phyloP scores from a whole-genome alignment of 2,797 vertebrate genomes.

The Pipistrellus nathusii region DNA sequence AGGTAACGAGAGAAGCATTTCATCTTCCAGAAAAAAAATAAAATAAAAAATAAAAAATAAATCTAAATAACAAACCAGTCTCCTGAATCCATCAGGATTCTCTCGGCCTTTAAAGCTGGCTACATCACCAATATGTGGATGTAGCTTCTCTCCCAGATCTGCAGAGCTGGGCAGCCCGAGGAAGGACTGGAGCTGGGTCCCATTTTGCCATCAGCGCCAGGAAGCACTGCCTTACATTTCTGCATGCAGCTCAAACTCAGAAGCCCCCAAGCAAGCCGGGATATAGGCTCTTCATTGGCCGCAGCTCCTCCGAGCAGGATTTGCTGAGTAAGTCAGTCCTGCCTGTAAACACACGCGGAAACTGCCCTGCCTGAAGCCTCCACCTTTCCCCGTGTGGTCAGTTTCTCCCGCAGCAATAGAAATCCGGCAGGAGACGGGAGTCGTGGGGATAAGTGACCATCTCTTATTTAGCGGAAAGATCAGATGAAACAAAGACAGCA shows the following conservation, averaged over 20 bases:
- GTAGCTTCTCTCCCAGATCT: constrained; percentile 76
- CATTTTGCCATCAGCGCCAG: constrained; percentile 85
- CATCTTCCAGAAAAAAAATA: constrained; percentile 91
- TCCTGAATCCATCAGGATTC: constrained; percentile 84
- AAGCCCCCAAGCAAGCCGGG: constrained; percentile 84
- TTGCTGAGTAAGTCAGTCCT: constrained; percentile 88
- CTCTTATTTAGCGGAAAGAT: constrained; percentile 79
- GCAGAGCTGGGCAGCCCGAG: constrained; percentile 77
- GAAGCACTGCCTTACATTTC: constrained; percentile 84
- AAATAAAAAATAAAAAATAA: constrained; percentile 66
- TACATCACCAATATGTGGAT: constrained; percentile 77
- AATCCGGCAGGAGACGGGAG: constrained; percentile 72
- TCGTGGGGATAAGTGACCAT: constrained; percentile 77
- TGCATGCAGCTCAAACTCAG: constrained; percentile 85
- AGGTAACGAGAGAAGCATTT: constrained; percentile 98
- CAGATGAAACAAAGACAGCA: constrained; percentile 82
- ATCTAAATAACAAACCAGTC: constrained; percentile 75
- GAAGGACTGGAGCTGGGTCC: constrained; percentile 80
- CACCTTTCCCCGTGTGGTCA: constrained; percentile 71
- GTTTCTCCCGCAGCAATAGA: constrained; percentile 68
- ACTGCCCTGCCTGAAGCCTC: constrained; percentile 75
- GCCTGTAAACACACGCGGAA: constrained; percentile 85
- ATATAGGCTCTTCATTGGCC: constrained; percentile 87
- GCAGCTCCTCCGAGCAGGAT: constrained; percentile 83
- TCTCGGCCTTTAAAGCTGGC: constrained; percentile 74